phyloP scores from a whole-genome alignment of 2,113 vertebrate genomes.

The Muscicapa adusta region DNA sequence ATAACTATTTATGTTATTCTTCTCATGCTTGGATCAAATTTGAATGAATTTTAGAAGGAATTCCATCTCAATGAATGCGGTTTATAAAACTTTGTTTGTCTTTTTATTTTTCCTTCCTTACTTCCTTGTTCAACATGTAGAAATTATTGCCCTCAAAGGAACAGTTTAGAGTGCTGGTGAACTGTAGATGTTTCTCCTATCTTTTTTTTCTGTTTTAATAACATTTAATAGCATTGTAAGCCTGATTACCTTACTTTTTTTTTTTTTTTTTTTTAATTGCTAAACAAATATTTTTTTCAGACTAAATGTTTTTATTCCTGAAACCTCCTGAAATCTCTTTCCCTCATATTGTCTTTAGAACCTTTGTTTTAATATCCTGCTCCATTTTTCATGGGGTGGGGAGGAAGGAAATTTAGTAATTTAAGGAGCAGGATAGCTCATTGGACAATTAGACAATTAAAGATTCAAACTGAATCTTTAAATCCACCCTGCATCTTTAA shows the following conservation, averaged over 20 bases:
- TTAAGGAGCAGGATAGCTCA: background rate
- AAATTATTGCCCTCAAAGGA: background rate
- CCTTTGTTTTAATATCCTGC: background rate
- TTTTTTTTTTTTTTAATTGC: background rate
- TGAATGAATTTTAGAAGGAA: background rate
- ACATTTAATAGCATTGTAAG: background rate
- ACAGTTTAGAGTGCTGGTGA: background rate
- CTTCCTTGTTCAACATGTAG: background rate
- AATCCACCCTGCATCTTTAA: background rate
- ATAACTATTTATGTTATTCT: background rate
- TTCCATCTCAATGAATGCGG: background rate
- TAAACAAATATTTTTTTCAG: background rate
- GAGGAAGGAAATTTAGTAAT: background rate
- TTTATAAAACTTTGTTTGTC: background rate
- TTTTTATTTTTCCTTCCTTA: background rate
- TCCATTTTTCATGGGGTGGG: background rate
- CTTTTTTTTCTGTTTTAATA: background rate
- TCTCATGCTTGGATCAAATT: background rate
- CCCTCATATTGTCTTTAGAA: background rate
- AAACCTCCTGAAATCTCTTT: background rate
- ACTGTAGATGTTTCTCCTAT: background rate
- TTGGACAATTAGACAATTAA: background rate
- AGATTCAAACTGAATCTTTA: background rate
- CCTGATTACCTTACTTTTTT: background rate
- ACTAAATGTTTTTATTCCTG: background rate